These are phyloP conservation scores for Drosophila barbarae DNA, from an alignment of 2,888 invertebrate genomes.

Conservation along the genomic window DNA sequence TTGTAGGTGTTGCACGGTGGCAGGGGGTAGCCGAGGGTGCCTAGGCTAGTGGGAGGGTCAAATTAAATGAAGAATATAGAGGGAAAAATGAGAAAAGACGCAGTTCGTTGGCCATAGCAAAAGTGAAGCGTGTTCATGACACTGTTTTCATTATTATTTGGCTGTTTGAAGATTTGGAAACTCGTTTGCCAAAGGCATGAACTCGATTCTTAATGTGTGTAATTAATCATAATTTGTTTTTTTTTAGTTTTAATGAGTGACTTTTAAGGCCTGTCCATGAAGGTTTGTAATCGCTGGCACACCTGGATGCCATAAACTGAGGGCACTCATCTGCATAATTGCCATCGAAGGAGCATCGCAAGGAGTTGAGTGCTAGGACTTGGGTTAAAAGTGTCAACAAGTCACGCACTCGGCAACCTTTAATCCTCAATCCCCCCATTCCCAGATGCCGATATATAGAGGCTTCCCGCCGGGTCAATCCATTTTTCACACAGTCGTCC, in stretches of 20 bases:
- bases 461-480: conserved; percentile 29
- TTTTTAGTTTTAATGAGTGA: conserved; percentile 52
- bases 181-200: conserved; percentile 59
- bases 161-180: conserved; percentile 51
- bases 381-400: conserved; percentile 55
- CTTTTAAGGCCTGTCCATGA: conserved; percentile 39
- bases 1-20: conserved; percentile 59
- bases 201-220: conserved; percentile 68
- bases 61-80: conserved; percentile 65
- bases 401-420: conserved; percentile 47
- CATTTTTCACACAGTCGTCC: conserved; percentile 61
- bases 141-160: conserved; percentile 59
- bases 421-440: not conserved
- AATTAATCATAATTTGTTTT: conserved; percentile 73
- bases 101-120: conserved; percentile 59
- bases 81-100: conserved; percentile 50
- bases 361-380: conserved; percentile 17
- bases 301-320: conserved; percentile 61
- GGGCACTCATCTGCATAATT: conserved; percentile 57
- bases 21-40: conserved; percentile 1
- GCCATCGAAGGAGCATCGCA: conserved; percentile 28
- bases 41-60: conserved; percentile 38
- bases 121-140: conserved; percentile 65
- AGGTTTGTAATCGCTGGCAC: conserved; percentile 34
- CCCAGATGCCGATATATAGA: not conserved